Evolutionary conservation across 1,140 invertebrate species (phyloP).

Genomic region (Argopecten irradians): DNA sequence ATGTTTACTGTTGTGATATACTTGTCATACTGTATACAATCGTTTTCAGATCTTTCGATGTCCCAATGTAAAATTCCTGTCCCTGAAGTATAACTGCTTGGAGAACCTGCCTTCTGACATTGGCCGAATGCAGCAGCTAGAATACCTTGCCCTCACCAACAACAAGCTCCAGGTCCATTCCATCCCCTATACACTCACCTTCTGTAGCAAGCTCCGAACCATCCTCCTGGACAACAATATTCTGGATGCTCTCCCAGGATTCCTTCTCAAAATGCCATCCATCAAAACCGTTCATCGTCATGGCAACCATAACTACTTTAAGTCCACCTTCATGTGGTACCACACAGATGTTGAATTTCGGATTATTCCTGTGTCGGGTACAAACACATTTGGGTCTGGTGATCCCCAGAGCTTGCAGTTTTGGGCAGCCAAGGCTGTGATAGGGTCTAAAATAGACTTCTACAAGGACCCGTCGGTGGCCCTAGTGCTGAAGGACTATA

Average conservation of each 20-base stretch:
- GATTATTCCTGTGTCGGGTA: conserved; percentile 71
- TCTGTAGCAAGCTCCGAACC: conserved; percentile 75
- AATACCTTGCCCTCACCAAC: conserved; percentile 78
- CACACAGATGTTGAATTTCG: conserved; percentile 78
- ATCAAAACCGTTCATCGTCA: conserved; percentile 79
- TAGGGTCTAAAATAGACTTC: conserved; percentile 77
- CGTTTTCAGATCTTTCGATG: conserved; percentile 77
- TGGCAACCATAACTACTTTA: conserved; percentile 80
- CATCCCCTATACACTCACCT: conserved; percentile 78
- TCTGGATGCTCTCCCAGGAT: conserved; percentile 79
- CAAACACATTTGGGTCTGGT: conserved; percentile 41
- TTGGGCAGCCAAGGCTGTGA: conserved; percentile 75
- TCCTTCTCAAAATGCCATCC: conserved; percentile 76
- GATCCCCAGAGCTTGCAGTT: conserved; percentile 72
- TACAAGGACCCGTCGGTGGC: conserved; percentile 71
- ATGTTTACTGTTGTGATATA: no score
- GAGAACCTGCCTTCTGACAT: conserved; percentile 77
- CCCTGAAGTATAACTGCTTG: conserved; percentile 78
- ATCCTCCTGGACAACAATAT: conserved; percentile 78
- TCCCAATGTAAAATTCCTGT: conserved; percentile 75
- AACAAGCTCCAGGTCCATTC: conserved; percentile 78
- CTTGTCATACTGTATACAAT: no score
- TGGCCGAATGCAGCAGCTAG: conserved; percentile 76
- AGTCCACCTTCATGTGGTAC: conserved; percentile 80
- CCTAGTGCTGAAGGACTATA: conserved; percentile 75